These are phyloP conservation scores for Acleris sparsana DNA, from an alignment of 2,888 invertebrate genomes.

Conservation along the genomic window DNA sequence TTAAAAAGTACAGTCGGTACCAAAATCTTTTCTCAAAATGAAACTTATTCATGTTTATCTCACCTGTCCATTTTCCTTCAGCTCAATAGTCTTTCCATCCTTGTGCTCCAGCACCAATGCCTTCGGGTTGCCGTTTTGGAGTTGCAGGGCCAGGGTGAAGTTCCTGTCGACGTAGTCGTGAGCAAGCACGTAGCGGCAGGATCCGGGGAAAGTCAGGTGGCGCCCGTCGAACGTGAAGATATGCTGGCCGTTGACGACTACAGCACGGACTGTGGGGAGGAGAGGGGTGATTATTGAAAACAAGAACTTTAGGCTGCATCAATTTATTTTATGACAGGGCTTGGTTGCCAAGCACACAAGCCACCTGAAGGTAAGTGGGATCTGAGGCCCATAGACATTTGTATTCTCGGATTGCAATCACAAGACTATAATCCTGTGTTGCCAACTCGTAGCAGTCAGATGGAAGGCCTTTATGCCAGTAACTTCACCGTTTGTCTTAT, in stretches of 20 bases:
- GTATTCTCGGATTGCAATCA: too few species aligned
- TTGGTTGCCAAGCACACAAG: too few species aligned
- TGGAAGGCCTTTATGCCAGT: too few species aligned
- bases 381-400: too few species aligned
- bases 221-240: constrained; percentile 95
- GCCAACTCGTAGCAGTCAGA: too few species aligned
- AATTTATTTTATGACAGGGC: too few species aligned
- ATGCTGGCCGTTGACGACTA: constrained; percentile 91
- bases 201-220: constrained; percentile 90
- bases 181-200: constrained; percentile 92
- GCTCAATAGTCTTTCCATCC: constrained; percentile 85
- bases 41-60: constrained; percentile 18
- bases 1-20: too few species aligned
- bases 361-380: too few species aligned
- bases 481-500: too few species aligned
- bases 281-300: background rate
- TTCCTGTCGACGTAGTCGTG: constrained; percentile 93
- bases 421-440: too few species aligned
- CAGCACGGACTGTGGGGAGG: constrained; percentile 84
- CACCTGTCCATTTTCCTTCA: constrained; percentile 86
- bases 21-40: too few species aligned
- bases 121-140: constrained; percentile 87
- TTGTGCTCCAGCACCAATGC: constrained; percentile 88
- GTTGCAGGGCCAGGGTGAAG: constrained; percentile 91
- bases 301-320: too few species aligned